A percentile compares a stretch with the other conserved stretches of the same genome.
Evolutionary conservation across 2,797 vertebrate species (phyloP).

Genomic region (Otolemur crassicaudatus): DNA sequence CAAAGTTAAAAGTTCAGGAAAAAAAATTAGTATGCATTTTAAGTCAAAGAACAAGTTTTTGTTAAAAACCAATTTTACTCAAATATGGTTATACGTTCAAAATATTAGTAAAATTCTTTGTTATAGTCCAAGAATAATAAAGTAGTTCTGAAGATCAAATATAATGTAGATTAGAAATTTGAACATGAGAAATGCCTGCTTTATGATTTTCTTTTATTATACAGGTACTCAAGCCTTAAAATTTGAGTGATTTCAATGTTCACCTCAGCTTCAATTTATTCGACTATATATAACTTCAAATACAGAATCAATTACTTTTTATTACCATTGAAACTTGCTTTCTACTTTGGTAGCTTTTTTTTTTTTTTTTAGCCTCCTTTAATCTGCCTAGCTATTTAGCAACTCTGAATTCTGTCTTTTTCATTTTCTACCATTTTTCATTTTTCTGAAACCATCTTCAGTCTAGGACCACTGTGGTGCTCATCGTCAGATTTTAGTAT

Average conservation of each 20-base stretch:
- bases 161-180: background rate
- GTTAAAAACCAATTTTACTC: conserved; percentile 37
- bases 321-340: background rate
- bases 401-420: background rate
- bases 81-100: background rate
- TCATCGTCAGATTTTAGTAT: background rate
- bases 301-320: conserved; percentile 37
- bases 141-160: conserved; percentile 53
- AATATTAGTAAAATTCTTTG: conserved; percentile 3
- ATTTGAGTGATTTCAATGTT: background rate
- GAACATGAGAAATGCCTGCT: background rate
- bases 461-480: background rate
- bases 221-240: background rate
- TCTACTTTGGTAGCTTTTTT: background rate
- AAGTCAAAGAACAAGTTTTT: conserved; percentile 4
- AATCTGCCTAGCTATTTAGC: background rate
- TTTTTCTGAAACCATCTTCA: conserved; percentile 41
- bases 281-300: conserved; percentile 26
- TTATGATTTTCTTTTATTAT: conserved; percentile 37
- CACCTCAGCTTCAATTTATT: conserved; percentile 25
- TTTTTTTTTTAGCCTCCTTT: background rate
- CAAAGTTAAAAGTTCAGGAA: background rate
- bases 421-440: background rate
- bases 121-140: background rate
- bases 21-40: background rate